A percentile compares a stretch with the other conserved stretches of the same genome.
phyloP scores from a whole-genome alignment of 2,797 vertebrate species.

The Ambastaia sidthimunki region DNA sequence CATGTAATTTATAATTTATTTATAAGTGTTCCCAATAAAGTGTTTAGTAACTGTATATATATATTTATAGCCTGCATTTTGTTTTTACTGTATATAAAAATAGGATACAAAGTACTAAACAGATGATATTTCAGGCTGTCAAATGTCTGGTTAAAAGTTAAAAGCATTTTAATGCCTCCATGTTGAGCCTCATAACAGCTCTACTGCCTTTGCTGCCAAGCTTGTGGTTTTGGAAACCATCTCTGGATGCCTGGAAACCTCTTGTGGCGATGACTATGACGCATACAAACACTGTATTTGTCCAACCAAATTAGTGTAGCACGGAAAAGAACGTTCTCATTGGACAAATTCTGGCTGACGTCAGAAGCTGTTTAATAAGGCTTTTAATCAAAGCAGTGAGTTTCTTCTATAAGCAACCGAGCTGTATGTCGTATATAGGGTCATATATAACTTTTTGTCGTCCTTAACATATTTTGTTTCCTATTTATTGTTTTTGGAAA shows the following conservation, averaged over 20 bases:
- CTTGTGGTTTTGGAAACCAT: conserved; percentile 52
- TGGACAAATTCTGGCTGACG: conserved; percentile 4
- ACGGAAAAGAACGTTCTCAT: conserved; percentile 35
- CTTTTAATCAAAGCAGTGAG: not conserved
- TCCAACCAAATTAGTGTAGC: conserved; percentile 50
- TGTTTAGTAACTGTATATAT: not conserved
- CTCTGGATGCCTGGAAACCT: conserved; percentile 49
- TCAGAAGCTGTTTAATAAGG: conserved; percentile 3
- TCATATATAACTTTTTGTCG: no score
- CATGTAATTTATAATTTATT: no score
- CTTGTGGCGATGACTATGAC: conserved; percentile 50
- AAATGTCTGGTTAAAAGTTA: conserved; percentile 37
- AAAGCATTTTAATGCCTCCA: conserved; percentile 29
- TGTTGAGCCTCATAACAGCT: conserved; percentile 23
- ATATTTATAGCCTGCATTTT: not conserved
- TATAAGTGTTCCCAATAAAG: no score
- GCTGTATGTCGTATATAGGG: not conserved
- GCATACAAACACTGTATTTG: conserved; percentile 38
- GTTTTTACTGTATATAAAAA: not conserved
- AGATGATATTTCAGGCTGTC: conserved; percentile 10
- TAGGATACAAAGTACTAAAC: not conserved
- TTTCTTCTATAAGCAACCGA: not conserved
- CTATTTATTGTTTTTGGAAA: no score
- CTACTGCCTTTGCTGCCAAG: conserved; percentile 32
- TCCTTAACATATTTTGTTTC: no score